Base-by-base conservation (phyloP, 2,888 invertebrate species). In the Leptarthrus brevirostris region DNA sequence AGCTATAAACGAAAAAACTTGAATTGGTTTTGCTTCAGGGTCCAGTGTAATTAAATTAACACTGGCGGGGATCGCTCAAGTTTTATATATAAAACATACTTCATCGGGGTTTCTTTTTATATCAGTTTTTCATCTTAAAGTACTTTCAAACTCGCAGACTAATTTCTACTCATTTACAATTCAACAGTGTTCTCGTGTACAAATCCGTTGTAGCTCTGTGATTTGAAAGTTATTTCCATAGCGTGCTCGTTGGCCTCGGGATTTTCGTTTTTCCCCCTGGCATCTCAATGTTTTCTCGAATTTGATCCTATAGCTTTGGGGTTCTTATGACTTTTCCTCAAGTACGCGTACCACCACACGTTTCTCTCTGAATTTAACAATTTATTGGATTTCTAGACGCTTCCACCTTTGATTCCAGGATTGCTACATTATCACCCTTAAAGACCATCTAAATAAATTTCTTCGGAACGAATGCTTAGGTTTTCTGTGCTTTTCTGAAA, bases 131-230 rank as follows among this genome's bases (percentile, higher is more conserved):
- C 30, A 6, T 30, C 40, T 40, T 40, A 40, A 40, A 40, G 40
- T 40, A 40, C 58, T 18, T 34, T 34, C 18, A 58, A 58, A 36
- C 58, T 40, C 26, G 58, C 58, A 58, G 36, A 58, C 36, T 58
- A 58, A 58, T 58, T 58, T 40, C 58, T 34, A 18, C 58, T 58
- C 58, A 58, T 58, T 58, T 58, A 58, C 58, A 58, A 26, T 58
- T 58, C 58, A 36, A 18, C 58, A 58, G 18, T 58, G 58, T 58
- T 58, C 36, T 58, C 36, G 36, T 58, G 58, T 58, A 34, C 36
- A 58, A 58, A 58, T 58, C 58, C 34, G 58, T 58, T 58, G 58
- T 36, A 20, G 20, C 6, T 36, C 6, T 26, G 5, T 26, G 12
- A 36, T 36, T 40, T 58, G 34, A 18, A 36, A 58, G 58, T 58